Evolutionary conservation across 2,888 invertebrate species (phyloP).

Genomic region (Lasioglossum malachurum): DNA sequence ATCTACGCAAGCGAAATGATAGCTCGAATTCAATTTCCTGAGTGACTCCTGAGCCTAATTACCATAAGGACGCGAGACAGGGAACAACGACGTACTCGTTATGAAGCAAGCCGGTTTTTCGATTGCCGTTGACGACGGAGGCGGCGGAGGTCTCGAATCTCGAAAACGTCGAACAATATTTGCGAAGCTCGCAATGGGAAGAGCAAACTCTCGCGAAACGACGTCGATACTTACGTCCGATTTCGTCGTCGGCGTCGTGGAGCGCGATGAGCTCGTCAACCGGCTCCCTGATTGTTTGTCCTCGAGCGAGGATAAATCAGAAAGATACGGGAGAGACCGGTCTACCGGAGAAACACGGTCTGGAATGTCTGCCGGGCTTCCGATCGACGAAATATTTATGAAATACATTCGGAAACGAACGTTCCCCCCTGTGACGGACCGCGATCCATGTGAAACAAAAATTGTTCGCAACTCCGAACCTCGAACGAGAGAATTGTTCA

Average conservation of each 20-base stretch:
- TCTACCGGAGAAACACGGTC: neutral
- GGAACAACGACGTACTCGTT: neutral
- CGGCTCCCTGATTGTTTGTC: slow-evolving; percentile 59
- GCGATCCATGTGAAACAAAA: neutral
- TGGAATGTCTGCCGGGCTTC: neutral
- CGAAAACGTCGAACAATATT: slow-evolving; percentile 57
- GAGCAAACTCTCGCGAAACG: slow-evolving; percentile 58
- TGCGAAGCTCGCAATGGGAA: slow-evolving; percentile 46
- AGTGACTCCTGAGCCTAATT: neutral
- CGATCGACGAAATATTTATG: slow-evolving; percentile 22
- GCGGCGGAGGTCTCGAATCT: slow-evolving; percentile 7
- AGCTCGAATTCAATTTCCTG: neutral
- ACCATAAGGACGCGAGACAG: neutral
- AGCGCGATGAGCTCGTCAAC: slow-evolving; percentile 55
- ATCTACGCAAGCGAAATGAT: neutral
- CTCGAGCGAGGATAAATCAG: slow-evolving; percentile 49
- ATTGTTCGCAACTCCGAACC: neutral
- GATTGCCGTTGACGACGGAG: neutral
- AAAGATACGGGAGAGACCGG: slow-evolving; percentile 31
- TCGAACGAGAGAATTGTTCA: neutral
- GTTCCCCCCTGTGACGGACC: neutral
- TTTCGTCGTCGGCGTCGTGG: slow-evolving; percentile 46
- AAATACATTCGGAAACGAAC: slow-evolving; percentile 1
- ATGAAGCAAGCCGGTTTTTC: slow-evolving; percentile 18
- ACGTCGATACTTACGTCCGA: slow-evolving; percentile 58